Percentiles rank a stretch among this genome's conserved stretches.
Evolutionary conservation across 2,113 vertebrate genomes (phyloP).

Genomic region (Castor canadensis): DNA sequence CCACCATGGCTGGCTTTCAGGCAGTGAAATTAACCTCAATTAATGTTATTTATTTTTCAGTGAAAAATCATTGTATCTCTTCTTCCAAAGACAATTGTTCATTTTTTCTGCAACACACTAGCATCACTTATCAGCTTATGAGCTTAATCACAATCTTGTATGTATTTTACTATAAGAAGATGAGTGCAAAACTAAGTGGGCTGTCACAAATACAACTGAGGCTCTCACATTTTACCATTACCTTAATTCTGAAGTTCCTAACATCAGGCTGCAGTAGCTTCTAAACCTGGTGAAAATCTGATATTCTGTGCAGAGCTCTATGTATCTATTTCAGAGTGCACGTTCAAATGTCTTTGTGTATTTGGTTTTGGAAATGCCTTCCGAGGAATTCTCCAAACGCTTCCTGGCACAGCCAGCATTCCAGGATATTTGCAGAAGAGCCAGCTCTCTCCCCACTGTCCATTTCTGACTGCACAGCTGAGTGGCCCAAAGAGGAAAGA

Average conservation of each 20-base stretch:
- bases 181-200: not conserved
- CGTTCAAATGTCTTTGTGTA: not conserved
- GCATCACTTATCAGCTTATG: not conserved
- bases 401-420: conserved; percentile 47
- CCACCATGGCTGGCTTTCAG: not conserved
- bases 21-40: too few relatives aligned
- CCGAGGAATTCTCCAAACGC: conserved; percentile 38
- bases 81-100: not conserved
- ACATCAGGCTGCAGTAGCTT: not conserved
- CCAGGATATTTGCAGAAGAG: conserved; percentile 18
- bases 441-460: not conserved
- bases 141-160: not conserved
- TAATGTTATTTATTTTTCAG: not conserved
- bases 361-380: conserved; percentile 17
- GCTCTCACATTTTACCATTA: rapidly evolving
- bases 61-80: not conserved
- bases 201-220: not conserved
- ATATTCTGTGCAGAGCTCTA: not conserved
- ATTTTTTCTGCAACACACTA: not conserved
- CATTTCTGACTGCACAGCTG: conserved; percentile 70
- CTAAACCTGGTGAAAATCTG: not conserved
- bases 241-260: not conserved
- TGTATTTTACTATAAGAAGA: not conserved
- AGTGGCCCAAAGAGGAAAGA: conserved; percentile 58
- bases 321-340: not conserved